These are phyloP conservation scores for Rhagonycha fulva DNA, from an alignment of 2,888 invertebrate genomes.

Conservation along the genomic window DNA sequence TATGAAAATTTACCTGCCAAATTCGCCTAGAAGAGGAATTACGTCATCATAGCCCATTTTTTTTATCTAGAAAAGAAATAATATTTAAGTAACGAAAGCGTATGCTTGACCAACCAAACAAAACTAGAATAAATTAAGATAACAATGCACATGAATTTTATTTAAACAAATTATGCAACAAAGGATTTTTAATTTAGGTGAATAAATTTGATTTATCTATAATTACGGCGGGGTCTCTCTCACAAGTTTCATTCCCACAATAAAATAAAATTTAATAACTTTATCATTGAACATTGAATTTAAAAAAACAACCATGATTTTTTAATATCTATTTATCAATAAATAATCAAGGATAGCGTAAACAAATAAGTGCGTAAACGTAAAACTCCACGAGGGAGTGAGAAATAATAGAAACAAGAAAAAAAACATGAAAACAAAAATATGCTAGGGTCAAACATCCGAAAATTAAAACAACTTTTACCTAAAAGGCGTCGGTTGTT, in stretches of 20 bases:
- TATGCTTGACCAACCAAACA: neutral
- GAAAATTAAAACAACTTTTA: neutral
- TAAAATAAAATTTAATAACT: neutral
- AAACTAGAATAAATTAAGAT: neutral
- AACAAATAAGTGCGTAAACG: neutral
- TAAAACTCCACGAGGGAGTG: neutral
- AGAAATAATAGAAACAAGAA: neutral
- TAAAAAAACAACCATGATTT: neutral
- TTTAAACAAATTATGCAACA: slow-evolving; percentile 3
- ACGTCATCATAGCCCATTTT: slow-evolving; percentile 74
- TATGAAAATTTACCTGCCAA: slow-evolving; percentile 56
- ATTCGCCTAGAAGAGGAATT: slow-evolving; percentile 68
- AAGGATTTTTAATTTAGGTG: neutral
- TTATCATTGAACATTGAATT: neutral
- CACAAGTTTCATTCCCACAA: neutral
- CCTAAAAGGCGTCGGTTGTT: slow-evolving; percentile 6
- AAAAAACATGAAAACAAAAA: neutral
- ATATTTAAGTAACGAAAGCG: neutral
- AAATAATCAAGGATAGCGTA: neutral
- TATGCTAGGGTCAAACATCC: neutral
- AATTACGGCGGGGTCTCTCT: neutral
- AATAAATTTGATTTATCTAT: neutral
- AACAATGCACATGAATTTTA: neutral
- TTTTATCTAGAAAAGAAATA: neutral
- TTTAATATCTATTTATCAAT: neutral